Evolutionary conservation across 2,797 vertebrate species (phyloP), one percentile per base, ranked within the genome.

Genomic region (Enteromius argenteus): DNA sequence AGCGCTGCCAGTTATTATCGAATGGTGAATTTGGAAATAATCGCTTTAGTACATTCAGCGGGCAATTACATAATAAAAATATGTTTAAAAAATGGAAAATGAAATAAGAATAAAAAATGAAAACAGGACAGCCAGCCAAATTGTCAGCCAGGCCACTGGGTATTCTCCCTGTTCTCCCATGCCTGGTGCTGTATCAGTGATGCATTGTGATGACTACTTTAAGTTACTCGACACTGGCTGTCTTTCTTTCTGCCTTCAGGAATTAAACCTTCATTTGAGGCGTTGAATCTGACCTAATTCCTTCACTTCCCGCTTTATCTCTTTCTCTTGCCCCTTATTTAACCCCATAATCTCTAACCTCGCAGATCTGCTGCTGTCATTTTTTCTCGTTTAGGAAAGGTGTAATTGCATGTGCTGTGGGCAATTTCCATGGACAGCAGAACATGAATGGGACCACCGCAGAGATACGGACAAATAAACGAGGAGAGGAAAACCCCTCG

Each of bases 401-500:
- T 69, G 74, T 69, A 62, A 84, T 71, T n/a, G 30, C 37, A 71
- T 62, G 30, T 37, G 21, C 75, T 37, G 37, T 74, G 6, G 68
- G 15, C 37, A 62, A 46, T 62, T 72, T 46, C 23, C 7, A 3
- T 60, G 49, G 66, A 76, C 60, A 30, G 17, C 17, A 66, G 19
- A 60, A 27, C 53, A 23, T 46, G 37, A 84, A 46, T 60, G 53
- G 53, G 64, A 19, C 51, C 27, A 84, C 51, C 13, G 11, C 35
- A 72, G 39, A 77, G 46, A 83, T 32, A 23, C 1, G 5, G 53
- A 56, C 23, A 76, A 69, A 68, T 82, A 82, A 64, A 74, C 7
- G 35, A 83, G 81, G 62, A 82, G 44, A 27, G 80, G n/a, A 37
- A 74, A 49, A 78, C 51, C 51, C 23, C 66, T 72, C n/a, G 3